phyloP scores from a whole-genome alignment of 1,140 invertebrate genomes.

The Ips nitidus region DNA sequence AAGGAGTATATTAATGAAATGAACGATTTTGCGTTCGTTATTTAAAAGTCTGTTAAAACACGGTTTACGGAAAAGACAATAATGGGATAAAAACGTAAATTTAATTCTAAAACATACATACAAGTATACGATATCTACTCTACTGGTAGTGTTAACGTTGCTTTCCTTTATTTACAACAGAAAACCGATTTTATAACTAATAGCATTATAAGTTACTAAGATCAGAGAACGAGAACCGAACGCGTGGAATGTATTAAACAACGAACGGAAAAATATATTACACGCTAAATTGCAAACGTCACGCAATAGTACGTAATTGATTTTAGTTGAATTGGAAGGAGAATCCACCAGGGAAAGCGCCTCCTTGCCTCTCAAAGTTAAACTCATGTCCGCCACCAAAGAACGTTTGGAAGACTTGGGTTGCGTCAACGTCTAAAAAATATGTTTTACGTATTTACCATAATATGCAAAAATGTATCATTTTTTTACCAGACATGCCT shows the following conservation, averaged over 20 bases:
- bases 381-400: constrained; percentile 62
- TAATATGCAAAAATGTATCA: background rate
- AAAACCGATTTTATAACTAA: too few relatives aligned
- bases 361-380: constrained; percentile 42
- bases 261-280: background rate
- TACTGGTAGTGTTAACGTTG: too few relatives aligned
- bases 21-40: too few relatives aligned
- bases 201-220: too few relatives aligned
- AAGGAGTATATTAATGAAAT: too few relatives aligned
- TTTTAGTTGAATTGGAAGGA: constrained; percentile 68
- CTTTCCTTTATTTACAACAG: too few relatives aligned
- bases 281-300: background rate
- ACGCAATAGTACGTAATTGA: background rate
- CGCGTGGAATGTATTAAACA: constrained; percentile 15
- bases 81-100: too few relatives aligned
- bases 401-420: constrained; percentile 77
- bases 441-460: background rate
- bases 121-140: too few relatives aligned
- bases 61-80: too few relatives aligned
- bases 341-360: constrained; percentile 60
- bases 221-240: background rate
- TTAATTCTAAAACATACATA: too few relatives aligned
- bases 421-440: constrained; percentile 73
- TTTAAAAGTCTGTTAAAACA: too few relatives aligned
- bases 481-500: constrained; percentile 50